phyloP scores from a whole-genome alignment of 1,140 invertebrate genomes.

The Drosophila nigromelanica region DNA sequence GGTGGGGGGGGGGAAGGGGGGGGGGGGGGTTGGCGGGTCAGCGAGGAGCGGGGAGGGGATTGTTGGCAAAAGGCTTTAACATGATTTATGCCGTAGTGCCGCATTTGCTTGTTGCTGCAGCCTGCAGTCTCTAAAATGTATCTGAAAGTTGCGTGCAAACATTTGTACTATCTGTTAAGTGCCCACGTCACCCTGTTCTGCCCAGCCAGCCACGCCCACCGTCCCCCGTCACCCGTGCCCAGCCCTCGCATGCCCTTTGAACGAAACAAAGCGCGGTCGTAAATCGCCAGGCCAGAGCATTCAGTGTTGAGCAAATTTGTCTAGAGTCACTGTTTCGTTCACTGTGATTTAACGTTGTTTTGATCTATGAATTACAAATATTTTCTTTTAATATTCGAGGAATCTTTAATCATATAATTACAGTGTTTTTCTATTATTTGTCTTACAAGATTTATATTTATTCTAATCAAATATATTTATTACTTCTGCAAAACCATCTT shows the following conservation, averaged over 20 bases:
- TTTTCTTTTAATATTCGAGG: not conserved
- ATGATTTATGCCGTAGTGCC: slow-evolving; percentile 73
- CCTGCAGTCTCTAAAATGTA: slow-evolving; percentile 53
- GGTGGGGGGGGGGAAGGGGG: too few species aligned
- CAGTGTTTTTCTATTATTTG: not conserved
- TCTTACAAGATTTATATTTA: not conserved
- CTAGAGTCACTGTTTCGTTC: slow-evolving; percentile 18
- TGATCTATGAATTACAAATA: not conserved
- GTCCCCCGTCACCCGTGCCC: too few species aligned
- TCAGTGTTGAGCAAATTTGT: slow-evolving; percentile 26
- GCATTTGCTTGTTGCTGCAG: slow-evolving; percentile 65
- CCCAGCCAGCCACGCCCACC: not conserved
- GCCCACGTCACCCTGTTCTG: slow-evolving; percentile 11
- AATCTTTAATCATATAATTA: not conserved
- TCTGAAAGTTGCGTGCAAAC: slow-evolving; percentile 77
- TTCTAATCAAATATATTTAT: not conserved
- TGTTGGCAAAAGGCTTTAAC: slow-evolving; percentile 48
- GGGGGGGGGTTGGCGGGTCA: slow-evolving; percentile 23
- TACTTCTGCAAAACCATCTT: too few species aligned
- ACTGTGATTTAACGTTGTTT: slow-evolving; percentile 5
- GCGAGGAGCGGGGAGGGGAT: not conserved
- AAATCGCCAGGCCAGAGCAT: slow-evolving; percentile 24
- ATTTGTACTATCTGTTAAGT: slow-evolving; percentile 72
- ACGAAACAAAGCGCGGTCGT: slow-evolving; percentile 49
- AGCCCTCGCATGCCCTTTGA: slow-evolving; percentile 22